A percentile compares a stretch with the other conserved stretches of the same genome.
These are phyloP conservation scores for Torymus tubicola DNA, from an alignment of 2,888 invertebrate genomes.

Conservation along the genomic window DNA sequence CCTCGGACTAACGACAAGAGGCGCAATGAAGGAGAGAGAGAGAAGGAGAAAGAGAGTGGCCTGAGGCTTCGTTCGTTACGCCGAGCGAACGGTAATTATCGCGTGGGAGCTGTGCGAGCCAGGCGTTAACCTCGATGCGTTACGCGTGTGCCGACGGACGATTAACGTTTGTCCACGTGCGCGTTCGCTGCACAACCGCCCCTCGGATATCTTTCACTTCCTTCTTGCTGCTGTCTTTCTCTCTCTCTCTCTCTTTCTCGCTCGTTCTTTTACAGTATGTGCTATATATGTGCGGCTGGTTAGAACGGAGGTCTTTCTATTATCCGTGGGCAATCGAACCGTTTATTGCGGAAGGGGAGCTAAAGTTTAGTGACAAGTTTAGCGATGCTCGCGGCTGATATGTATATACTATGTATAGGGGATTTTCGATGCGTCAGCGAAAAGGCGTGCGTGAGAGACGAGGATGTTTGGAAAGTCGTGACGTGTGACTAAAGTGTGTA, in stretches of 20 bases:
- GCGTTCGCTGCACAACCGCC: neutral
- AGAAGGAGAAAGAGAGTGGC: neutral
- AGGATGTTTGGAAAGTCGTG: too few species aligned
- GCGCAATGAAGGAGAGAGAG: constrained; percentile 1
- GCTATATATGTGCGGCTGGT: too few species aligned
- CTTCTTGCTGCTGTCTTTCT: constrained; percentile 5
- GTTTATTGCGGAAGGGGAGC: constrained; percentile 3
- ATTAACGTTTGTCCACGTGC: constrained; percentile 60
- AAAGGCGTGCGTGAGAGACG: too few species aligned
- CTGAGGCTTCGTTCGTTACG: constrained; percentile 33
- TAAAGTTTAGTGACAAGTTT: constrained; percentile 9
- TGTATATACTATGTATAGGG: constrained; percentile 3
- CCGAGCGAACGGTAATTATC: constrained; percentile 45
- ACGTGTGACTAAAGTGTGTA: too few species aligned
- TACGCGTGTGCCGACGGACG: constrained; percentile 54
- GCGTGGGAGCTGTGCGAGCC: constrained; percentile 41
- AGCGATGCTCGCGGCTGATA: neutral
- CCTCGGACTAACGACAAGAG: constrained; percentile 15
- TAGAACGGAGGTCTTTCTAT: neutral
- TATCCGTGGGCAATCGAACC: neutral
- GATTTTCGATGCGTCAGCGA: neutral
- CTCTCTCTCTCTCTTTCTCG: neutral
- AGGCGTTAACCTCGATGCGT: constrained; percentile 50
- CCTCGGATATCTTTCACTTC: constrained; percentile 20
- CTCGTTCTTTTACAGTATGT: neutral